phyloP scores from a whole-genome alignment of 2,113 vertebrate species.

The Syngnathus scovelli region DNA sequence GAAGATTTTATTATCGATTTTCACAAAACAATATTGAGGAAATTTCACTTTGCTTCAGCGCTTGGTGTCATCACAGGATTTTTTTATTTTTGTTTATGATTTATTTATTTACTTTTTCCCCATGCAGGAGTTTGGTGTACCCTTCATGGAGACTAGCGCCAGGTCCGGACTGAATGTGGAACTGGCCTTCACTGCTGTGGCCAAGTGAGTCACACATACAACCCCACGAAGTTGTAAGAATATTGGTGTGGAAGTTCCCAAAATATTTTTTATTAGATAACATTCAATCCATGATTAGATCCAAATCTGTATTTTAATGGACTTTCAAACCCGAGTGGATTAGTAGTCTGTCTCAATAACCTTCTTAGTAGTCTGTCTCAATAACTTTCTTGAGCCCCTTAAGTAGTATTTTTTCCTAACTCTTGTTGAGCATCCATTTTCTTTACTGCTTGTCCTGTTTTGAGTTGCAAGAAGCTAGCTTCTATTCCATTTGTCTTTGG shows the following conservation, averaged over 20 bases:
- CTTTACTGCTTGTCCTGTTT: no score
- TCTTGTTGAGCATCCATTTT: no score
- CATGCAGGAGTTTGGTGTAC: conserved; percentile 85
- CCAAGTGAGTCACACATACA: conserved; percentile 78
- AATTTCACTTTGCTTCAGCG: no score
- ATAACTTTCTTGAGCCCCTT: background rate
- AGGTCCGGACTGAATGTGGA: conserved; percentile 91
- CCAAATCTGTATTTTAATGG: no score
- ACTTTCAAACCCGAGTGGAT: background rate
- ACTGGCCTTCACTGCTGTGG: conserved; percentile 87
- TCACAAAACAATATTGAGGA: no score
- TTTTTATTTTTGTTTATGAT: background rate
- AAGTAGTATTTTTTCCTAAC: background rate
- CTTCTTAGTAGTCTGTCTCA: background rate
- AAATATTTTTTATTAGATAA: no score
- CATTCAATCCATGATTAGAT: no score
- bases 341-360: background rate
- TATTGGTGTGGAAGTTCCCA: no score
- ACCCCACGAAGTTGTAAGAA: background rate
- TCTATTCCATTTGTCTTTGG: no score
- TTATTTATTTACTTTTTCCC: conserved; percentile 10
- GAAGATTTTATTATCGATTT: no score
- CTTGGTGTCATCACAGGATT: no score
- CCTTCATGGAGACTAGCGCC: conserved; percentile 96
- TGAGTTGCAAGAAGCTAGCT: no score